These are phyloP conservation scores for Oophaga pumilio DNA, from an alignment of 2,113 vertebrate species.

Conservation along the genomic window DNA sequence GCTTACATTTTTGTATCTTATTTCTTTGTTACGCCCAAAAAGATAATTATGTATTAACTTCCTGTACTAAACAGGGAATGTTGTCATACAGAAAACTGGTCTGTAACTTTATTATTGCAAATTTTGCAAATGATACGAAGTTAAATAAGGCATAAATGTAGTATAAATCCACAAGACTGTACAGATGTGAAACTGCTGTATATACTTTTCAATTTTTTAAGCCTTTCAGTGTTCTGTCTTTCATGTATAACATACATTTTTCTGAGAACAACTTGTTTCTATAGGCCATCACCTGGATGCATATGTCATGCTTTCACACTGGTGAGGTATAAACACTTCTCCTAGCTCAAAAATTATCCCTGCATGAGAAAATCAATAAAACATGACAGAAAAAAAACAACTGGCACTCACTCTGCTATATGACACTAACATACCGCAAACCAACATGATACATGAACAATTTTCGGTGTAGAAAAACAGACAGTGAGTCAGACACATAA, in stretches of 20 bases:
- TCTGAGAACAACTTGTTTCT: not conserved
- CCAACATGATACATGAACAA: not conserved
- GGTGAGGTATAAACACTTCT: conserved; percentile 11
- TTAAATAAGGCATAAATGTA: not conserved
- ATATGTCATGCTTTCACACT: conserved; percentile 22
- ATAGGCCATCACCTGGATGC: conserved; percentile 36
- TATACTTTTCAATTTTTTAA: not conserved
- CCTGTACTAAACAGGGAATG: too few species aligned
- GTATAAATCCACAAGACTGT: too few species aligned
- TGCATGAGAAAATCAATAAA: conserved; percentile 35
- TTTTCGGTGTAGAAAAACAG: not conserved
- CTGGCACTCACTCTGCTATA: not conserved
- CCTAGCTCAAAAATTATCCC: conserved; percentile 30
- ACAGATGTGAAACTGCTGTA: not conserved
- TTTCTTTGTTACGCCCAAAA: too few species aligned
- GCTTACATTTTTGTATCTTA: too few species aligned
- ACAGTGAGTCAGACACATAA: not conserved
- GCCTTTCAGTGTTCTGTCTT: not conserved
- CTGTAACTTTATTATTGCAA: too few species aligned
- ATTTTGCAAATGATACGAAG: not conserved
- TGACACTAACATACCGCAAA: conserved; percentile 14
- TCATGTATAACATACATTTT: not conserved
- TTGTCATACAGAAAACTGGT: too few species aligned
- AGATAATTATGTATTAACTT: too few species aligned
- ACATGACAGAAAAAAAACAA: conserved; percentile 25